Evolutionary conservation across 1,140 invertebrate species (phyloP).

Genomic region (Tribolium madens): DNA sequence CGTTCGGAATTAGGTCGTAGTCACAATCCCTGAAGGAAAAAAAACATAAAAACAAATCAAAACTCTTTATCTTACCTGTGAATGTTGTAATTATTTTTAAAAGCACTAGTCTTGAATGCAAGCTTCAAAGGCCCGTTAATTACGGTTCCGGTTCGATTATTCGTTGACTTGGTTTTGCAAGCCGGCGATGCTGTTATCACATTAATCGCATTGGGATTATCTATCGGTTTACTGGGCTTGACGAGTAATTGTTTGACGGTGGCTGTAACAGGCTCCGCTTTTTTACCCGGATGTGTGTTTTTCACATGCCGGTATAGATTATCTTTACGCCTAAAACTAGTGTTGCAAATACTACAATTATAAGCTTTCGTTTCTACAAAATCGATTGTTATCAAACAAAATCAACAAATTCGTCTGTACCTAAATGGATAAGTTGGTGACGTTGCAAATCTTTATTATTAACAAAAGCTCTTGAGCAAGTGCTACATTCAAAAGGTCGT

Average conservation of each 20-base stretch:
- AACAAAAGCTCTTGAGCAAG: slow-evolving; percentile 69
- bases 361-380: slow-evolving; percentile 70
- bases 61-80: slow-evolving; percentile 50
- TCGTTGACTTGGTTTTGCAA: slow-evolving; percentile 37
- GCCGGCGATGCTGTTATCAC: slow-evolving; percentile 62
- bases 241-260: slow-evolving; percentile 38
- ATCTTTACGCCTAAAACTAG: slow-evolving; percentile 73
- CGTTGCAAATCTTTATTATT: slow-evolving; percentile 70
- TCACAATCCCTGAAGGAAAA: slow-evolving; percentile 56
- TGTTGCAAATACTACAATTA: slow-evolving; percentile 72
- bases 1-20: slow-evolving; percentile 50
- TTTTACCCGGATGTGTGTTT: slow-evolving; percentile 71
- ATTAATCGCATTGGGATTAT: slow-evolving; percentile 64
- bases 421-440: slow-evolving; percentile 69
- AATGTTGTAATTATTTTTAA: slow-evolving; percentile 64
- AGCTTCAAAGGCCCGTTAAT: slow-evolving; percentile 64
- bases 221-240: slow-evolving; percentile 44
- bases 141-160: slow-evolving; percentile 50
- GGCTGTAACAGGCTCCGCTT: slow-evolving; percentile 54
- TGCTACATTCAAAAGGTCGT: slow-evolving; percentile 67
- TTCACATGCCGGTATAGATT: slow-evolving; percentile 75
- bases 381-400: not conserved
- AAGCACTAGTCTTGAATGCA: slow-evolving; percentile 64
- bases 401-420: slow-evolving; percentile 57
- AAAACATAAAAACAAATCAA: not conserved